Evolutionary conservation across 2,113 vertebrate genomes (phyloP), one percentile per base, ranked within the genome.

Genomic region (Chiloscyllium plagiosum): DNA sequence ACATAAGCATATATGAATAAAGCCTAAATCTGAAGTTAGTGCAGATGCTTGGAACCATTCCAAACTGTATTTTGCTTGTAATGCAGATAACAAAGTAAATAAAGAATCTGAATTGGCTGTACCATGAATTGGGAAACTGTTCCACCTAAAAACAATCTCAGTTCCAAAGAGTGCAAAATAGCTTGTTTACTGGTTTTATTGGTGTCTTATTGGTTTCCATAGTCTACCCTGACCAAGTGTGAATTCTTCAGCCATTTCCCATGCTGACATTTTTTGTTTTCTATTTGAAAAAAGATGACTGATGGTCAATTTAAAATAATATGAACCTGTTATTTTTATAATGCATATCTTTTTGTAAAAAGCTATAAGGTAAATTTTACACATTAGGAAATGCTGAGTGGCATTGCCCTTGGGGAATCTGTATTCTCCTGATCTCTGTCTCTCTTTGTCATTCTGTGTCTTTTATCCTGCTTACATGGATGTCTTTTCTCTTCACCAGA

Each of bases 201-300:
- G 52, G 13, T 52, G 69, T 12, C 37, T 70, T 68, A 42, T 93
- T 72, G 6, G 26, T 50, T 17, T 66, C 13, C 52, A 65, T 65
- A 65, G 65, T 92, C 52, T 93, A n/a, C 61, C 15, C 37, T 93
- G 61, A 93, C 20, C 19, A 37, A 37, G 7, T 93, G 89, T 68
- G 61, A 93, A 93, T 93, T 65, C 89, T 93, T 61, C 33, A 93
- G 17, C n/a, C 5, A 68, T 93, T 93, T 93, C 33, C 33, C 89
- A 66, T 66, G 33, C 33, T 37, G 4, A 66, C 8, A 37, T 65
- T 6, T 76, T 93, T 93, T 19, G 15, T 61, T 61, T 92, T 92
- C 89, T 92, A 37, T 56, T 92, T 20, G 52, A 65, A 19, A n/a
- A 37, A 37, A 90, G 52, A 65, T 90, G 87, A 3, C 52, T 87